Percentiles rank a stretch among this genome's conserved stretches.
These are phyloP conservation scores for Trichomalopsis sarcophagae DNA, from an alignment of 1,140 invertebrate genomes.

Conservation along the genomic window DNA sequence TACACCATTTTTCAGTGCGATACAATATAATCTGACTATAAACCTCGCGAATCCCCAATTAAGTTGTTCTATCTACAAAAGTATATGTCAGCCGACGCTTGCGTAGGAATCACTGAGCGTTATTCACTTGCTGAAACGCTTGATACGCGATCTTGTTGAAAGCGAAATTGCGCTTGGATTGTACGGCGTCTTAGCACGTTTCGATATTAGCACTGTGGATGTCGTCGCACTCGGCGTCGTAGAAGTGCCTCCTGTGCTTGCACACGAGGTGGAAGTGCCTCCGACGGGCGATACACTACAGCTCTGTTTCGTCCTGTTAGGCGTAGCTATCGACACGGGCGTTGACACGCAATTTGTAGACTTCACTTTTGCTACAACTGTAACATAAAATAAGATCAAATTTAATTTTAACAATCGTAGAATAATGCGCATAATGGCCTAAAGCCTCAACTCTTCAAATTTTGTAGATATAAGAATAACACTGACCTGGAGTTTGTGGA, in stretches of 20 bases:
- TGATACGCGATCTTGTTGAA: slow-evolving; percentile 69
- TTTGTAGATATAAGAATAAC: not conserved
- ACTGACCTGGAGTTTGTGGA: slow-evolving; percentile 28
- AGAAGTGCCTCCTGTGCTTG: not conserved
- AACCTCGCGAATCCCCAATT: slow-evolving; percentile 28
- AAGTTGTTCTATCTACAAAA: slow-evolving; percentile 47
- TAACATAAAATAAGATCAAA: not conserved
- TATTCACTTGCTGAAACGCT: slow-evolving; percentile 71
- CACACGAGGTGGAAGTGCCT: not conserved
- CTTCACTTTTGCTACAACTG: slow-evolving; percentile 29
- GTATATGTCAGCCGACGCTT: slow-evolving; percentile 18
- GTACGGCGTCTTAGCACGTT: slow-evolving; percentile 67
- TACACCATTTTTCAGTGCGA: not conserved
- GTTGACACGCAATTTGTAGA: slow-evolving; percentile 33
- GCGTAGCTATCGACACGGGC: slow-evolving; percentile 52
- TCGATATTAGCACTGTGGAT: slow-evolving; percentile 58
- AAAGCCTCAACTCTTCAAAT: not conserved
- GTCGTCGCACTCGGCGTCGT: slow-evolving; percentile 9
- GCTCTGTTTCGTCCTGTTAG: slow-evolving; percentile 56
- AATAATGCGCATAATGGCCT: not conserved
- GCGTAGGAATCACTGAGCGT: not conserved
- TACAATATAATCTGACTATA: slow-evolving; percentile 38
- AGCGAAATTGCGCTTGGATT: slow-evolving; percentile 65
- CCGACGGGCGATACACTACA: slow-evolving; percentile 16
- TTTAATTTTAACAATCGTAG: too few species aligned